Percentiles rank a stretch among this genome's conserved stretches.
phyloP scores from a whole-genome alignment of 2,888 invertebrate genomes.

The Parasteatoda lunata region DNA sequence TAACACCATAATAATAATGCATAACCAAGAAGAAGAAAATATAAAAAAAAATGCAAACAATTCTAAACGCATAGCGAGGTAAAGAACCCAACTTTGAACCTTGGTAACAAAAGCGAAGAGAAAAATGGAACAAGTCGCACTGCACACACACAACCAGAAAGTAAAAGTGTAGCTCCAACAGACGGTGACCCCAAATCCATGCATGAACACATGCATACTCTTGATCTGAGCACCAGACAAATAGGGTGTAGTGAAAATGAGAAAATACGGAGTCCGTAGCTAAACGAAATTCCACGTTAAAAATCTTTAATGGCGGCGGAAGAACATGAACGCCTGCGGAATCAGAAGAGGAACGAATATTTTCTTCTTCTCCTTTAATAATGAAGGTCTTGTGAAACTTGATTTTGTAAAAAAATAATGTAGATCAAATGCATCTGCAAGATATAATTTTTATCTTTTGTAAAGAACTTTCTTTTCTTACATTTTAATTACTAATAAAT shows the following conservation, averaged over 20 bases:
- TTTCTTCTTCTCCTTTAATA: too few species aligned
- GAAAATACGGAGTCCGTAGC: not conserved
- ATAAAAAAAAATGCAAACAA: not conserved
- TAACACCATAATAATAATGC: too few species aligned
- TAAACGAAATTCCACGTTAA: not conserved
- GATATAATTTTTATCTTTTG: too few species aligned
- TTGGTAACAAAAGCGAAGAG: not conserved
- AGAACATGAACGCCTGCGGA: not conserved
- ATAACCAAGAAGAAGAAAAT: not conserved
- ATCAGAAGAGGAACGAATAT: not conserved
- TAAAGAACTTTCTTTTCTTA: too few species aligned
- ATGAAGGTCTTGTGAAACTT: too few species aligned
- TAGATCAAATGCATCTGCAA: too few species aligned
- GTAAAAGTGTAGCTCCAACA: not conserved
- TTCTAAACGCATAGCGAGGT: not conserved
- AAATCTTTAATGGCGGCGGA: not conserved
- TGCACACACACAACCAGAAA: not conserved
- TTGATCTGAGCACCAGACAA: conserved; percentile 30
- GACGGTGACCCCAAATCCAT: not conserved
- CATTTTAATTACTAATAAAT: too few species aligned
- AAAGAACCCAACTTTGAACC: not conserved
- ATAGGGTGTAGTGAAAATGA: conserved; percentile 3
- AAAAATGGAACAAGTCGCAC: not conserved
- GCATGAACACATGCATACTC: conserved; percentile 6
- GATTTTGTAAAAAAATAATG: too few species aligned